Evolutionary conservation across 2,797 vertebrate species (phyloP).

Genomic region (Eulemur albifrons): DNA sequence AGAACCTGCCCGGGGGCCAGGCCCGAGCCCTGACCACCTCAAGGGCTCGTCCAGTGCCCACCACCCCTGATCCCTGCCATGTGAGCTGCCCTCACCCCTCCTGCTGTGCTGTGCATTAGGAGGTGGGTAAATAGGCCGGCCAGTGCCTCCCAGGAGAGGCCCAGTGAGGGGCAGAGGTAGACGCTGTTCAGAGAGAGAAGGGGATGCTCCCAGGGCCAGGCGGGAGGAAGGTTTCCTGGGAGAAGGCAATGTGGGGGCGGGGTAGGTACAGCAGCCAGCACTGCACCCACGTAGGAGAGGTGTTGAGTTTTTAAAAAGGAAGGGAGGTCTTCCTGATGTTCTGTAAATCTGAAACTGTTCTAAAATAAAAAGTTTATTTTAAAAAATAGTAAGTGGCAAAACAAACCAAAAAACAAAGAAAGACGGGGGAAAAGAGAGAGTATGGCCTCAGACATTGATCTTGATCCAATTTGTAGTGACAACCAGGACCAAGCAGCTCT

Average conservation of each 20-base stretch:
- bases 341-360: background rate
- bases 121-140: background rate
- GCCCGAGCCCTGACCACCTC: background rate
- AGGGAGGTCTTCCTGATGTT: background rate
- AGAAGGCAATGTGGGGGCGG: background rate
- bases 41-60: background rate
- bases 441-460: background rate
- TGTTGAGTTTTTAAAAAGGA: background rate
- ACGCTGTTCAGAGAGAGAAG: background rate
- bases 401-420: background rate
- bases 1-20: background rate
- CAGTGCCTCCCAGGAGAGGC: background rate
- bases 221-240: background rate
- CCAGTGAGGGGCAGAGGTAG: background rate
- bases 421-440: background rate
- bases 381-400: constrained; percentile 13
- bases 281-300: background rate
- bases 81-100: background rate
- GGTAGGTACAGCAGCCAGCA: background rate
- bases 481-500: background rate
- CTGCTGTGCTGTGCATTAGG: background rate
- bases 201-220: background rate
- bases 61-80: background rate
- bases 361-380: constrained; percentile 1
- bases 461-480: background rate